Conservation (phyloP, 2,797 vertebrate genomes). For the Neosalanx taihuensis region DNA sequence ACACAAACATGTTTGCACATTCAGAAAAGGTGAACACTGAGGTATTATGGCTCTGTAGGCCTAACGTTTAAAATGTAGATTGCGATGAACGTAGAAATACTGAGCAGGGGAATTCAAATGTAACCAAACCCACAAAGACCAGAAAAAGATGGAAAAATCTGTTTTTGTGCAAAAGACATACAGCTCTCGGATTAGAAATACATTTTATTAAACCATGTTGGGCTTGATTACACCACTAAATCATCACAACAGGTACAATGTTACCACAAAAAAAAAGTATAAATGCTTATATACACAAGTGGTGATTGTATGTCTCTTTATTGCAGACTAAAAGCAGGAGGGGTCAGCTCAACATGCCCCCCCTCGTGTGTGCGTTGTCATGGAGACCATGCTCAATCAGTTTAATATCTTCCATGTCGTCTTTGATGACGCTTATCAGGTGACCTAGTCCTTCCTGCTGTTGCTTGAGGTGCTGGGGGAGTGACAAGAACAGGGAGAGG, state of each 20-base stretch:
- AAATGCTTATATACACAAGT: slow-evolving; percentile 58
- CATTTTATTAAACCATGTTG: slow-evolving; percentile 22
- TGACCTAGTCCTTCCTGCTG: slow-evolving; percentile 96
- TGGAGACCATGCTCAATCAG: slow-evolving; percentile 91
- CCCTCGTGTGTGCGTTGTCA: slow-evolving; percentile 85
- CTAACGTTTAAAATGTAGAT: no score
- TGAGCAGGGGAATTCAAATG: no score
- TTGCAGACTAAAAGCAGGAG: background rate
- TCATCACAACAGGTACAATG: slow-evolving; percentile 15
- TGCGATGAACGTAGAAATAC: no score
- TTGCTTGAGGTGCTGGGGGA: slow-evolving; percentile 89
- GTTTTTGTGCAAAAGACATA: background rate
- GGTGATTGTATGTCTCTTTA: slow-evolving; percentile 21
- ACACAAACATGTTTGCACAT: background rate
- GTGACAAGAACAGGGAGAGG: slow-evolving; percentile 16
- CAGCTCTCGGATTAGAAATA: background rate
- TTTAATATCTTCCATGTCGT: slow-evolving; percentile 96
- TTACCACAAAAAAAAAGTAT: slow-evolving; percentile 34
- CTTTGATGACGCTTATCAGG: slow-evolving; percentile 94
- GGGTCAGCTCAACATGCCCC: slow-evolving; percentile 85
- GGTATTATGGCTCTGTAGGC: background rate
- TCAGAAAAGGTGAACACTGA: background rate
- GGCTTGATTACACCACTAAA: slow-evolving; percentile 6
- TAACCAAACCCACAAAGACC: no score
- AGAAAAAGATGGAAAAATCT: background rate